phyloP scores from a whole-genome alignment of 2,113 vertebrate species.

The Perccottus glenii region DNA sequence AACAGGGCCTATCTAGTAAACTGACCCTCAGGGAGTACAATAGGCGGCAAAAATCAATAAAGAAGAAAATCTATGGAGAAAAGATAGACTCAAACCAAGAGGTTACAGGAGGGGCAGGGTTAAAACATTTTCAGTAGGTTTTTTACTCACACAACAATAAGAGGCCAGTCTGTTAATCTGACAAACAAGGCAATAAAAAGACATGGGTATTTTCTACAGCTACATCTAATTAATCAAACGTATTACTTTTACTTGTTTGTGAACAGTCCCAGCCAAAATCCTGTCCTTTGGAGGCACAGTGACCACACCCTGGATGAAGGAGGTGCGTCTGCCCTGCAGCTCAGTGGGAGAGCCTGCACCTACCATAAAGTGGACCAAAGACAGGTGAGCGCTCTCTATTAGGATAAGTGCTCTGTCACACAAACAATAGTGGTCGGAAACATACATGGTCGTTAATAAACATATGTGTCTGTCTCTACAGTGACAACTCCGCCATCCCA shows the following conservation, averaged over 20 bases:
- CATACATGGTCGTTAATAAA: not conserved
- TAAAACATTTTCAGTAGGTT: slow-evolving; percentile 32
- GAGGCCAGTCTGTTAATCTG: slow-evolving; percentile 21
- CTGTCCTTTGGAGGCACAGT: slow-evolving; percentile 97
- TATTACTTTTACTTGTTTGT: not conserved
- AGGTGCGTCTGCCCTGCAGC: slow-evolving; percentile 92
- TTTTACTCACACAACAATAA: slow-evolving; percentile 29
- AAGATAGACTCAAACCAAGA: slow-evolving; percentile 58
- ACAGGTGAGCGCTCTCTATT: slow-evolving; percentile 82
- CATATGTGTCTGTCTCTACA: slow-evolving; percentile 53
- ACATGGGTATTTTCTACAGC: not conserved
- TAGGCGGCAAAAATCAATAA: slow-evolving; percentile 72
- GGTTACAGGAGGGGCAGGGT: slow-evolving; percentile 42
- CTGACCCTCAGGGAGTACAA: slow-evolving; percentile 70
- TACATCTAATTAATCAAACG: not conserved
- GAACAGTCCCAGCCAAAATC: slow-evolving; percentile 93
- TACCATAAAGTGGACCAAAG: slow-evolving; percentile 97
- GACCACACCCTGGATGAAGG: slow-evolving; percentile 98
- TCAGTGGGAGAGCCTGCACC: slow-evolving; percentile 93
- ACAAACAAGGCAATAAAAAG: slow-evolving; percentile 23
- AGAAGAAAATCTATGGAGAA: slow-evolving; percentile 70
- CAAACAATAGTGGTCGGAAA: not conserved
- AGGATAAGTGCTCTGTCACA: not conserved
- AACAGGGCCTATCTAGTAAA: slow-evolving; percentile 78
- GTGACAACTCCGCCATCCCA: slow-evolving; percentile 91